phyloP scores from a whole-genome alignment of 2,797 vertebrate species.

The Poecilia gillii region DNA sequence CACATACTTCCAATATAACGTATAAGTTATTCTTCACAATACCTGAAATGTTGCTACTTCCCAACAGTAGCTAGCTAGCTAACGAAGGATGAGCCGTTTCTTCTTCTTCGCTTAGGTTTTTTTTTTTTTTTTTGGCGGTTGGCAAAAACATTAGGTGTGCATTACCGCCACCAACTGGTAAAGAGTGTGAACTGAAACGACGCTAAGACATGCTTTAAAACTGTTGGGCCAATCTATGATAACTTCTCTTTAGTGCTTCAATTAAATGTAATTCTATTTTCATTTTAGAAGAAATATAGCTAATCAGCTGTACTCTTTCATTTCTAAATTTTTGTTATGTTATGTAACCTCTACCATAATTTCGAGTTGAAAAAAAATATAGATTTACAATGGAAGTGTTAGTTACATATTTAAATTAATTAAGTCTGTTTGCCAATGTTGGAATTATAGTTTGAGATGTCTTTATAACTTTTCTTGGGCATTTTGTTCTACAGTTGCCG shows the following conservation, averaged over 20 bases:
- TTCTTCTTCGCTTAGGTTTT: slow-evolving; percentile 1
- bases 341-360: neutral
- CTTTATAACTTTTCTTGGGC: neutral
- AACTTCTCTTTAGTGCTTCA: too few species aligned
- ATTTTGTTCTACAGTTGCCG: neutral
- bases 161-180: too few species aligned
- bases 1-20: neutral
- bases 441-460: neutral
- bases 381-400: neutral
- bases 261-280: too few species aligned
- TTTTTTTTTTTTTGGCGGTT: too few species aligned
- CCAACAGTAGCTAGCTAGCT: slow-evolving; percentile 66
- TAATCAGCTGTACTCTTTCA: too few species aligned
- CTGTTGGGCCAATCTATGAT: too few species aligned
- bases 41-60: slow-evolving; percentile 71
- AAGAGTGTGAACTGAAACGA: too few species aligned
- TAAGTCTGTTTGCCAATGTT: neutral
- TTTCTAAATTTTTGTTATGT: neutral
- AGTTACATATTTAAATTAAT: neutral
- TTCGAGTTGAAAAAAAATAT: neutral
- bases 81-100: slow-evolving; percentile 41
- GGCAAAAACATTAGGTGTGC: too few species aligned
- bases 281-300: too few species aligned
- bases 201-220: too few species aligned
- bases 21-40: slow-evolving; percentile 31